These are phyloP conservation scores for Octonoba sinensis DNA, from an alignment of 2,888 invertebrate species.

Conservation along the genomic window DNA sequence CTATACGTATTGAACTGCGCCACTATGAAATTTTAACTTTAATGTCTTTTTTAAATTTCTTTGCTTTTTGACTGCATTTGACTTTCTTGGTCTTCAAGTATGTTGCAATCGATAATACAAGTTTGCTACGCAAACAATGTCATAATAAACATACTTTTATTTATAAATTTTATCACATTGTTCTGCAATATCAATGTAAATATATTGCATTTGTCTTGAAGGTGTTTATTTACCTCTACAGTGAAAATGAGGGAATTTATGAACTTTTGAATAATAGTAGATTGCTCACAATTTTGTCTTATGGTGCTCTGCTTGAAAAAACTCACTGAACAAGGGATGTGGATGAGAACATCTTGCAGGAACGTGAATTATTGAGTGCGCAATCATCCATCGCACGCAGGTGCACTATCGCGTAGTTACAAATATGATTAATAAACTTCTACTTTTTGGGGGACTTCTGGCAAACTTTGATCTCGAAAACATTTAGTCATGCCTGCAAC, in stretches of 20 bases:
- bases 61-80: slow-evolving; percentile 55
- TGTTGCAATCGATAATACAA: slow-evolving; percentile 17
- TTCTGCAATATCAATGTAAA: too few species aligned
- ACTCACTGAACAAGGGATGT: slow-evolving; percentile 11
- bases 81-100: slow-evolving; percentile 16
- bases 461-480: slow-evolving; percentile 11
- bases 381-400: background rate
- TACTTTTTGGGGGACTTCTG: slow-evolving; percentile 61
- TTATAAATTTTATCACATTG: slow-evolving; percentile 16
- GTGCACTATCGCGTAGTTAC: slow-evolving; percentile 45
- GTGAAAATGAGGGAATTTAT: too few species aligned
- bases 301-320: slow-evolving; percentile 53
- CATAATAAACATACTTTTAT: slow-evolving; percentile 28
- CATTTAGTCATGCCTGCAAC: slow-evolving; percentile 26
- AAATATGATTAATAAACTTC: slow-evolving; percentile 33
- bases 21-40: slow-evolving; percentile 24
- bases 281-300: slow-evolving; percentile 58
- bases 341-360: slow-evolving; percentile 35
- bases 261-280: slow-evolving; percentile 19
- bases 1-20: slow-evolving; percentile 40
- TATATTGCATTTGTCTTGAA: too few species aligned
- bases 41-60: slow-evolving; percentile 14
- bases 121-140: slow-evolving; percentile 46
- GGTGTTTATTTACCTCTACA: too few species aligned
- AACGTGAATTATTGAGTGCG: too few species aligned